Percentiles rank a stretch among this genome's conserved stretches.
Evolutionary conservation across 2,113 vertebrate genomes (phyloP).

Genomic region (Tetrao urogallus): DNA sequence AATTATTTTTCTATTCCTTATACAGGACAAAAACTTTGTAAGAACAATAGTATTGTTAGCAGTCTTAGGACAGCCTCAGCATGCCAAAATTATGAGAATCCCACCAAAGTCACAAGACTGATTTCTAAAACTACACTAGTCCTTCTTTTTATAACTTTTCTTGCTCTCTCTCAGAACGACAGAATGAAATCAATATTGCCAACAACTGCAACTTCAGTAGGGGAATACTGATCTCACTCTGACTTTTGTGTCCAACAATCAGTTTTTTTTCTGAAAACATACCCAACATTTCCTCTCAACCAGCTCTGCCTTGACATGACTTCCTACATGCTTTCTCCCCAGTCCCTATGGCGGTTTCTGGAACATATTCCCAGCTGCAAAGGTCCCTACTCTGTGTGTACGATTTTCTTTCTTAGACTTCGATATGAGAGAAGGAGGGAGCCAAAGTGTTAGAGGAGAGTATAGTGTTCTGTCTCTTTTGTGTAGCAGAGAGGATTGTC

Average conservation of each 20-base stretch:
- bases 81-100: not conserved
- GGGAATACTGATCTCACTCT: not conserved
- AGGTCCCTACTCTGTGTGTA: not conserved
- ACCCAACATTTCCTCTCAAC: too few relatives aligned
- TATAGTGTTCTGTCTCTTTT: not conserved
- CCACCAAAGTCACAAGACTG: not conserved
- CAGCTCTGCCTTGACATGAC: not conserved
- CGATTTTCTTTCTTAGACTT: not conserved
- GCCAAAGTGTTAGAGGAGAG: not conserved
- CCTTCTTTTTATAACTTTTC: not conserved
- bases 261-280: not conserved
- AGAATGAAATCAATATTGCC: not conserved
- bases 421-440: not conserved
- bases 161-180: not conserved
- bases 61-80: not conserved
- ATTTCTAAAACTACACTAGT: not conserved
- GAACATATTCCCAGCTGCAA: not conserved
- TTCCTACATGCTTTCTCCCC: not conserved
- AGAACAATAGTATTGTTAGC: not conserved
- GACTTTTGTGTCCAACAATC: not conserved
- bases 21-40: not conserved
- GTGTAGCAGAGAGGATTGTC: not conserved
- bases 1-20: not conserved
- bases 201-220: not conserved
- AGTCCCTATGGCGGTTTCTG: not conserved